Conservation (phyloP, 2,888 invertebrate genomes). For the Norana najaformis region DNA sequence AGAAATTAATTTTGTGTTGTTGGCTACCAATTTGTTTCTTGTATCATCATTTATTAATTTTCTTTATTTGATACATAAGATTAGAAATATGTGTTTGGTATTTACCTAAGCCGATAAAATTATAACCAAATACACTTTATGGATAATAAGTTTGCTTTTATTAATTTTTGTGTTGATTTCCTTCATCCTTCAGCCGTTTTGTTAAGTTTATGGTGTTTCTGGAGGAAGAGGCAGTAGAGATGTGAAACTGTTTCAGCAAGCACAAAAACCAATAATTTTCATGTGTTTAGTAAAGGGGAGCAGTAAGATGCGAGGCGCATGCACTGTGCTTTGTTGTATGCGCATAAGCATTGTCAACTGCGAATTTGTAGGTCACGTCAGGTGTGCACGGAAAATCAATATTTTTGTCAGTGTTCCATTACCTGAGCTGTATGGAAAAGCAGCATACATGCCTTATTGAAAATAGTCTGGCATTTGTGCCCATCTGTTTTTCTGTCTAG, state of each 20-base stretch:
- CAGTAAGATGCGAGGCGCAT: not conserved
- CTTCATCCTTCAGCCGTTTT: not conserved
- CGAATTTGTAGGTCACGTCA: constrained; percentile 13
- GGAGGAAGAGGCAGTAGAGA: constrained; percentile 3
- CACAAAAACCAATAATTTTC: constrained; percentile 13
- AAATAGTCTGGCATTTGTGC: not conserved
- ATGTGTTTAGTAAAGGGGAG: not conserved
- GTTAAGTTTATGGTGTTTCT: constrained; percentile 4
- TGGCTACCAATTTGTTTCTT: not conserved
- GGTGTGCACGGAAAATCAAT: constrained; percentile 13
- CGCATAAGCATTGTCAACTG: constrained; percentile 7
- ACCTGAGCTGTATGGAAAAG: not conserved
- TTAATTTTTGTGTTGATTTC: not conserved
- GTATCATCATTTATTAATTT: not conserved
- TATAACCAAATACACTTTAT: constrained; percentile 13
- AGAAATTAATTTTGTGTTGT: constrained; percentile 1
- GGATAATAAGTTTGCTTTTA: not conserved
- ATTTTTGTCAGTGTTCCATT: constrained; percentile 13
- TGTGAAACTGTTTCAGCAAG: constrained; percentile 7
- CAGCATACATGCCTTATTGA: not conserved
- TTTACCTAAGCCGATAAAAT: not conserved
- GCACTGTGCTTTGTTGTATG: constrained; percentile 6
- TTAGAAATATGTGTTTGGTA: no score
- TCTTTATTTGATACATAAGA: not conserved
- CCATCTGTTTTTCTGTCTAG: not conserved